Evolutionary conservation across 2,888 invertebrate genomes (phyloP), one percentile per base, ranked within the genome.

Genomic region (Bombyx huttoni): DNA sequence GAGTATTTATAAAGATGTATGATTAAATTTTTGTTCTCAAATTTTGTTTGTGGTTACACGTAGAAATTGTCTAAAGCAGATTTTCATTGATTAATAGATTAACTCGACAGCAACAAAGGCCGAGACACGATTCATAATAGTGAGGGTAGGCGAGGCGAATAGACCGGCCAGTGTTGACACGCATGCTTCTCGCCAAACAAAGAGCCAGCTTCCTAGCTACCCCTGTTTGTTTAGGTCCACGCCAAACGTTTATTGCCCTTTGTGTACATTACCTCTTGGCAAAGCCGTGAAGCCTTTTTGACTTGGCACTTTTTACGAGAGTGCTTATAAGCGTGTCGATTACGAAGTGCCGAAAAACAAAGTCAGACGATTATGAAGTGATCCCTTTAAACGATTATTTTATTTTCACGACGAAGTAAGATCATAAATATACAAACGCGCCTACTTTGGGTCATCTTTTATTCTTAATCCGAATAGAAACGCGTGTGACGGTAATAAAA

Each of bases 221-320:
- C 84, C 86, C 71, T 87, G 86, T 87, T 87, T 87, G 79, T 85
- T 87, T 86, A 87, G 87, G 87, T 76, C 83, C 80, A 74, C 73
- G 73, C 76, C 81, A 75, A 85, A 84, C 85, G 83, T 84, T 85
- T 82, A 81, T 83, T 83, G 83, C 82, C 82, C 84, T 81, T 84
- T 86, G 85, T 86, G 78, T 86, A 80, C 77, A 77, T 80, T 81
- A 73, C 81, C 81, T 79, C 80, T 81, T 73, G 74, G 78, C 77
- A 77, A 79, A 81, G 81, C 40, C 83, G 85, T 81, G 75, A 84
- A 82, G 81, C 81, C 84, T 83, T 85, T 85, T 87, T 82, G 84
- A 86, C 85, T 85, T 78, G 79, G 81, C 85, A 86, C 83, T 86
- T 85, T 85, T 85, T 81, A 81, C 70, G 63, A 85, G 83, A 76